Base-by-base conservation (phyloP, 2,797 vertebrate genomes). In the Coccyzus lansbergi region DNA sequence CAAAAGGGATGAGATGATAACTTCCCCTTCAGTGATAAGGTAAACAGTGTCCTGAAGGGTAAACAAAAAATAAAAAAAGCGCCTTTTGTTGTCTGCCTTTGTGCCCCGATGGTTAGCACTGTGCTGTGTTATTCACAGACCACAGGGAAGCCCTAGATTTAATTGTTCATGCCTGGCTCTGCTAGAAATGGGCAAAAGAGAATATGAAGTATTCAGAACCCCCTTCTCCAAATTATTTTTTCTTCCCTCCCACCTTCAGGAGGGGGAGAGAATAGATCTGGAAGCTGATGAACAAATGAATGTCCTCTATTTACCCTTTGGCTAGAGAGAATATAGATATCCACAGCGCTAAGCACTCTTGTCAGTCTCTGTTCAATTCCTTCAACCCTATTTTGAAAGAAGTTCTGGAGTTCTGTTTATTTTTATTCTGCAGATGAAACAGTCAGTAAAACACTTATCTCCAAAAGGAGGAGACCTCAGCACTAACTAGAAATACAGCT, bases 11-110 rank as follows among this genome's bases (percentile, higher is more conserved):
- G 94, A 94, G 93, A 96, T 85, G 96, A 94, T 96, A 95, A 95
- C 96, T 95, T 97, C 93, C 96, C 97, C 92, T 96, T 97, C 93
- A 95, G 97, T 95, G 97, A 96, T 96, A 97, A 98, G 96, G 97
- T 98, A 98, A 98, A 98, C 97, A 97, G 97, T 97, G 94, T 97
- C 97, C 97, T 97, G 97, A 97, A 98, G 98, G 97, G 97, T 98
- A 98, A 98, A 98, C 97, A 98, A 95, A 96, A 97, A 97, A 96
- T 94, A 86, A 96, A 97, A 97, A 97, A 96, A 94, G 68, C 25
- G 88, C 92, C 76, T 96, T 97, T 96, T 96, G 95, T 95, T 94
- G 93, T 95, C 97, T 96, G 96, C 93, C 93, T 98, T 96, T 97
- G 95, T 97, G 97, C 96, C 97, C 96, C 86, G 95, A 97, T 90